A percentile compares a stretch with the other conserved stretches of the same genome.
Evolutionary conservation across 2,888 invertebrate species (phyloP).

Genomic region (Brenthis daphne): DNA sequence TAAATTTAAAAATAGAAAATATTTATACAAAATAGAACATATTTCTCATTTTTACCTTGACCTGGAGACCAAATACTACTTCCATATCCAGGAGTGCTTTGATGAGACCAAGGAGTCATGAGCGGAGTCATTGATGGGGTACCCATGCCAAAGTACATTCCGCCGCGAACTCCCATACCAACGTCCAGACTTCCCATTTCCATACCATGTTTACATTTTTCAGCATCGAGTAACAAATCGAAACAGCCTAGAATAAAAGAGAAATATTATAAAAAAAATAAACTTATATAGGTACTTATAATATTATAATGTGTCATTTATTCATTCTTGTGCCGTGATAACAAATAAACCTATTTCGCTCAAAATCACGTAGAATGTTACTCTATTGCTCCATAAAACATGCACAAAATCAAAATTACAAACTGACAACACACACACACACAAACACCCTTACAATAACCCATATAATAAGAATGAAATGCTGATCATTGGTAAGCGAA

Average conservation of each 20-base stretch:
- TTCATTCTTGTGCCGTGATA: too few relatives aligned
- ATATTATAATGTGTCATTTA: too few relatives aligned
- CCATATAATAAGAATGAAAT: too few relatives aligned
- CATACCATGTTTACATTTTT: slow-evolving; percentile 99
- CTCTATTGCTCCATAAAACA: too few relatives aligned
- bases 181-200: slow-evolving; percentile 90
- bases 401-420: too few relatives aligned
- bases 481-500: too few relatives aligned
- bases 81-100: slow-evolving; percentile 91
- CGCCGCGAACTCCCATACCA: slow-evolving; percentile 88
- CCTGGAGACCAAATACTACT: slow-evolving; percentile 91
- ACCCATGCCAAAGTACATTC: slow-evolving; percentile 93
- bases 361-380: too few relatives aligned
- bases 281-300: neutral
- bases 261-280: neutral
- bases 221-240: slow-evolving; percentile 97
- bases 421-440: too few relatives aligned
- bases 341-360: too few relatives aligned
- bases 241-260: slow-evolving; percentile 88
- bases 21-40: too few relatives aligned
- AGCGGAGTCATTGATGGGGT: slow-evolving; percentile 95
- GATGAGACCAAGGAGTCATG: slow-evolving; percentile 96
- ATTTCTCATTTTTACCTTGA: slow-evolving; percentile 77
- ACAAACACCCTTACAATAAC: too few relatives aligned
- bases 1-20: too few relatives aligned